Conservation (phyloP, 2,888 invertebrate species). For the Drosophila algonquin region DNA sequence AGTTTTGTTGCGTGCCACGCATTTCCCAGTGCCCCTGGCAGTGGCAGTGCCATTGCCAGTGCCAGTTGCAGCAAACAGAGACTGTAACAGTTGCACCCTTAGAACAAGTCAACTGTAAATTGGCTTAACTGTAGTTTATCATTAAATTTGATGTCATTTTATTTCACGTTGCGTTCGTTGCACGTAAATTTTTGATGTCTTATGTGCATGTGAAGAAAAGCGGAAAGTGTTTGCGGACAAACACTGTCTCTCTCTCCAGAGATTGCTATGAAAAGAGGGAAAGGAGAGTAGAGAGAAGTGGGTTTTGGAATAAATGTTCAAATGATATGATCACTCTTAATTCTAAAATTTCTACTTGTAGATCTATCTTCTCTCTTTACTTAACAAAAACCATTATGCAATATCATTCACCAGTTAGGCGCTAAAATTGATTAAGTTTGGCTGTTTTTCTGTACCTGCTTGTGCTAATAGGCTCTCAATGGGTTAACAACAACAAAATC, state of each 20-base stretch:
- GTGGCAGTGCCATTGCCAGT: conserved; percentile 11
- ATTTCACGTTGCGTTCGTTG: conserved; percentile 31
- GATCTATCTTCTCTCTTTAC: no score
- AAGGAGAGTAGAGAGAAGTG: neutral
- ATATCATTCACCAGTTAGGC: no score
- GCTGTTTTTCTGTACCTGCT: no score
- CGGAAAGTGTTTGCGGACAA: conserved; percentile 11
- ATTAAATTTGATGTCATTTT: conserved; percentile 54
- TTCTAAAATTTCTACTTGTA: no score
- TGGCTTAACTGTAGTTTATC: conserved; percentile 72
- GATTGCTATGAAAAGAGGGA: neutral
- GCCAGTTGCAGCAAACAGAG: conserved; percentile 6
- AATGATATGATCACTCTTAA: no score
- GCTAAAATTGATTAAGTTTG: no score
- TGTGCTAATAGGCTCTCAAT: no score
- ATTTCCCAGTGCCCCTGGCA: conserved; percentile 35
- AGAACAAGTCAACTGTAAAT: conserved; percentile 73
- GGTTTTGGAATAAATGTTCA: no score
- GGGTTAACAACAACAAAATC: no score
- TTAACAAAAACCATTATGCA: no score
- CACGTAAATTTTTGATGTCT: conserved; percentile 37
- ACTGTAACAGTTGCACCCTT: conserved; percentile 35
- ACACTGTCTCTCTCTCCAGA: neutral
- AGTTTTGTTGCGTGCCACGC: conserved; percentile 45
- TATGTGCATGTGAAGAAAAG: neutral